These are phyloP conservation scores for Eurypyga helias DNA, from an alignment of 2,113 vertebrate species.

Conservation along the genomic window DNA sequence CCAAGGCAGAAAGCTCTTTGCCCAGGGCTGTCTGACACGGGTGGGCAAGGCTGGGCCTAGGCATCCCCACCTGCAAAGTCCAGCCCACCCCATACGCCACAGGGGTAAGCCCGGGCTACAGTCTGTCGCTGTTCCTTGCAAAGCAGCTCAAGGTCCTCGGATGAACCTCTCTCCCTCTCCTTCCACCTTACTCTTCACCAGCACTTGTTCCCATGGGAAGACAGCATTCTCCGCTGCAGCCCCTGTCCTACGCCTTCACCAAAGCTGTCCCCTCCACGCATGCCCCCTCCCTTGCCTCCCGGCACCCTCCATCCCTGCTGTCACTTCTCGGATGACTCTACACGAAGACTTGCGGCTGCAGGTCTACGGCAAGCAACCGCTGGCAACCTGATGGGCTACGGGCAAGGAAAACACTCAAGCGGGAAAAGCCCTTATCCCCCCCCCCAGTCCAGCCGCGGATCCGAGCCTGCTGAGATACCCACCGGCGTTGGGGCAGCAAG, in stretches of 20 bases:
- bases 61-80: neutral
- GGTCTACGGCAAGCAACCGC: neutral
- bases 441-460: neutral
- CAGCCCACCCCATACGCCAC: neutral
- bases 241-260: neutral
- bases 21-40: neutral
- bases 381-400: neutral
- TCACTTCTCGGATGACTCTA: neutral
- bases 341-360: neutral
- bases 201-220: neutral
- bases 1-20: neutral
- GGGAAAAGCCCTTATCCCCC: constrained; percentile 3
- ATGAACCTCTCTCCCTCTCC: neutral
- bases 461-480: neutral
- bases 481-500: neutral
- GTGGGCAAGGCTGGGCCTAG: neutral
- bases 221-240: neutral
- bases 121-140: neutral
- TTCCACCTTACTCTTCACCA: neutral
- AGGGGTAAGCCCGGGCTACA: neutral
- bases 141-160: neutral
- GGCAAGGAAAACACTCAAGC: neutral
- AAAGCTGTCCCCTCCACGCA: neutral
- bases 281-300: neutral
- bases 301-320: neutral